phyloP scores from a whole-genome alignment of 1,140 invertebrate species.

The Drosophila obscura region DNA sequence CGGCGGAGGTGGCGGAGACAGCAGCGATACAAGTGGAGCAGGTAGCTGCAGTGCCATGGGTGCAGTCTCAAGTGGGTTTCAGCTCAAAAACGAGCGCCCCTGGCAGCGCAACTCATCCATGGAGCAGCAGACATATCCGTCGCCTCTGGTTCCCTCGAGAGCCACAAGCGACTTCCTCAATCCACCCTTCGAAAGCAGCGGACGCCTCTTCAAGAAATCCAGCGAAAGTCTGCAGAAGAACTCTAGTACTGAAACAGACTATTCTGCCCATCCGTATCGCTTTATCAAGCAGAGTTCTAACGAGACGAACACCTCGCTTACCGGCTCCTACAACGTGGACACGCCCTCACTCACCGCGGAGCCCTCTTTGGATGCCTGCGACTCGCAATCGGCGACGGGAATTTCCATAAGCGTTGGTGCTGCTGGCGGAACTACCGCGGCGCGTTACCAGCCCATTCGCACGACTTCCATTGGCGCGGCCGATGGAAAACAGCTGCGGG shows the following conservation, averaged over 20 bases:
- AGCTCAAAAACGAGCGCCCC: conserved; percentile 76
- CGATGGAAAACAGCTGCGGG: conserved; percentile 65
- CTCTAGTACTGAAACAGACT: conserved; percentile 83
- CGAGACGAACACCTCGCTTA: conserved; percentile 82
- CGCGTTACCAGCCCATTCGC: conserved; percentile 79
- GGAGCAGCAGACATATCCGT: conserved; percentile 77
- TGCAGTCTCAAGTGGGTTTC: conserved; percentile 58
- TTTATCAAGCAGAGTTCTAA: conserved; percentile 84
- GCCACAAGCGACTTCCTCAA: conserved; percentile 81
- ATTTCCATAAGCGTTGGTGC: conserved; percentile 66
- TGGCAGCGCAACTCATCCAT: conserved; percentile 81
- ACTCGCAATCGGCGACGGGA: conserved; percentile 69
- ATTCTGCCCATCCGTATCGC: conserved; percentile 81
- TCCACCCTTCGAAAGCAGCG: conserved; percentile 72
- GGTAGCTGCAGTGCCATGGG: conserved; percentile 57
- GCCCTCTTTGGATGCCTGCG: conserved; percentile 76
- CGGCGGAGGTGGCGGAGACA: conserved; percentile 44
- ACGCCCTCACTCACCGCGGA: conserved; percentile 80
- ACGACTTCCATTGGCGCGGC: conserved; percentile 75
- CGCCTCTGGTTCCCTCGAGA: conserved; percentile 65
- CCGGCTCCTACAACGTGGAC: conserved; percentile 82
- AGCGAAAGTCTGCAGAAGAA: conserved; percentile 83
- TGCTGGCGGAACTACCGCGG: conserved; percentile 59
- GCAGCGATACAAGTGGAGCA: conserved; percentile 62
- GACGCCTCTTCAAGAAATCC: conserved; percentile 77